A percentile compares a stretch with the other conserved stretches of the same genome.
Conservation (phyloP, 2,888 invertebrate species). For the Polydrusus cervinus region DNA sequence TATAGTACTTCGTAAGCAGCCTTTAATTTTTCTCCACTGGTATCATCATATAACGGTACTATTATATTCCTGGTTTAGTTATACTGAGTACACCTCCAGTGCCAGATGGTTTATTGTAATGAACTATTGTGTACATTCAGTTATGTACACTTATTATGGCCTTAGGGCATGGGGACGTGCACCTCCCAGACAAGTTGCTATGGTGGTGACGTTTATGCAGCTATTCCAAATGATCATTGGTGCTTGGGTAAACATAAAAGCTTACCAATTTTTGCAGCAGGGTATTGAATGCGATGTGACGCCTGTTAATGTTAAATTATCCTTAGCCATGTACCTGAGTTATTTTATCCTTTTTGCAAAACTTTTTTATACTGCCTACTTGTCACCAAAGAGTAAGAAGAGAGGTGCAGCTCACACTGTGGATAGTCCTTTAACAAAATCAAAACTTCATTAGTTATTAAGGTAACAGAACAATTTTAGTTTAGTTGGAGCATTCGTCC, state of each 20-base stretch:
- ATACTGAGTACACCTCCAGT: conserved; percentile 91
- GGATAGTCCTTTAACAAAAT: conserved; percentile 69
- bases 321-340: conserved; percentile 95
- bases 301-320: conserved; percentile 87
- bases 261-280: conserved; percentile 84
- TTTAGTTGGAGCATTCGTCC: not conserved
- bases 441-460: conserved; percentile 68
- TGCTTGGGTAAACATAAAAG: conserved; percentile 92
- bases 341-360: conserved; percentile 94
- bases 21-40: conserved; percentile 96
- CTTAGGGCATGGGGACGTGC: conserved; percentile 88
- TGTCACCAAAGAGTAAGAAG: conserved; percentile 74
- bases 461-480: not conserved
- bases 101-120: conserved; percentile 96
- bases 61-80: conserved; percentile 96
- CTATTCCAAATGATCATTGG: conserved; percentile 96
- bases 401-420: conserved; percentile 63
- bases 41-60: conserved; percentile 97
- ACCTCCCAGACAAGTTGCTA: conserved; percentile 88
- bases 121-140: conserved; percentile 93
- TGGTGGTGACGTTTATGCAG: conserved; percentile 93
- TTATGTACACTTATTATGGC: conserved; percentile 95
- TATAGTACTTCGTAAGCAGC: conserved; percentile 94
- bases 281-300: conserved; percentile 88
- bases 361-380: conserved; percentile 94